Base-by-base conservation (phyloP, 2,797 vertebrate species). In the Protonibea diacanthus region DNA sequence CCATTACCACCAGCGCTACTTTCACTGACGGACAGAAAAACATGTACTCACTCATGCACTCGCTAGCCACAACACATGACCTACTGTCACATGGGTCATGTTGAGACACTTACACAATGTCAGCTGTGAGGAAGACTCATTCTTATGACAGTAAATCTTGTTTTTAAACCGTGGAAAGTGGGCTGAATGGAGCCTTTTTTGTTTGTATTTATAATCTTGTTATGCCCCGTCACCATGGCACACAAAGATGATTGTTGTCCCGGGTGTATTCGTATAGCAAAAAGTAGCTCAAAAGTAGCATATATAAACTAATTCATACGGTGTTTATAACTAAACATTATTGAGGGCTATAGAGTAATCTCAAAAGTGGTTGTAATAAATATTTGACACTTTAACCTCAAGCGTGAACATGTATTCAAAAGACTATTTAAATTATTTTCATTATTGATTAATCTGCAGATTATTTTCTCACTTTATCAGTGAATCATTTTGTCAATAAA, bases 1-100 rank as follows among this genome's bases (percentile, higher is more conserved):
- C 90, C 89, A 89, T 80, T 83, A 74, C 38, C 62, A 84, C 86
- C 85, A 88, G 66, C 80, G 21, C 51, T 44, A 25, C 55, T 79
- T 62, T 71, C 76, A 86, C 88, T 68, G 78, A 79, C 80, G 58
- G 48, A 44, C 44, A 60, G 63, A 66, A 74, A 76, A 76, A 75
- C 60, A 60, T 55, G 61, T 1, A 47, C 51, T 71, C 29, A 0
- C 45, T 58, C 64, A 65, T 27, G 51, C 44, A 42, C 63, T 63
- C 3, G 14, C 38, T 29, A 6, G 64, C 57, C 49, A 11, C 45
- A 79, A 17, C 82, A 66, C 80, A 84, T 85, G 84, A 86, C 80
- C 78, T 49, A 11, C 69, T 62, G 80, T 86, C 88, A 89, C 88
- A 86, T 56, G 78, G 76, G 74, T 78, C 69, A 77, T 69, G 53